A percentile compares a stretch with the other conserved stretches of the same genome.
phyloP scores from a whole-genome alignment of 2,797 vertebrate species.

The Artibeus lituratus region DNA sequence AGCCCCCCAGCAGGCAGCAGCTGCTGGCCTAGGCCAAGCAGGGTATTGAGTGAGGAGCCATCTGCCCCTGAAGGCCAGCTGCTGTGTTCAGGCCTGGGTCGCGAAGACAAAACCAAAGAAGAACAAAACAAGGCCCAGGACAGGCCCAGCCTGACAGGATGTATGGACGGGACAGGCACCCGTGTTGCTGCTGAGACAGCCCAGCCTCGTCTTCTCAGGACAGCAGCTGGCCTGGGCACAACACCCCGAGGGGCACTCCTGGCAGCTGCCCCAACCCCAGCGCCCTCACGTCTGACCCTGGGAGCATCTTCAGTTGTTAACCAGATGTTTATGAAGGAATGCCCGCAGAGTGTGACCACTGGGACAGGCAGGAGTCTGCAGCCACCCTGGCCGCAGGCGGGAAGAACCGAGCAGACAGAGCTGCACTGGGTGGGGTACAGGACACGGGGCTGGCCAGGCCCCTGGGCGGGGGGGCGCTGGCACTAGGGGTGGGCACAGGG shows the following conservation, averaged over 20 bases:
- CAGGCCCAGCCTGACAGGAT: background rate
- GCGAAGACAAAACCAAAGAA: background rate
- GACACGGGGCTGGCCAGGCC: no score
- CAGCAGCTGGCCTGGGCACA: background rate
- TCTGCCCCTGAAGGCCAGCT: background rate
- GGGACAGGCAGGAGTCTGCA: background rate
- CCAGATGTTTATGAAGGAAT: background rate
- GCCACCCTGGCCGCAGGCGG: no score
- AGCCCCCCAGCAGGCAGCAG: background rate
- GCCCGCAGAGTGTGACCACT: background rate
- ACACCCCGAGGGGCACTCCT: background rate
- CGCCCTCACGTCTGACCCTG: background rate
- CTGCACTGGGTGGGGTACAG: background rate
- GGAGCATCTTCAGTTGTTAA: background rate
- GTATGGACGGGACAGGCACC: rapidly evolving
- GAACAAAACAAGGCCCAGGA: background rate
- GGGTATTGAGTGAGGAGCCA: background rate
- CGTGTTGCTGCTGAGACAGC: background rate
- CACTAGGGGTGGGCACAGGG: background rate
- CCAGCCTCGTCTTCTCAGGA: background rate
- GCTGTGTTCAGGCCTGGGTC: background rate
- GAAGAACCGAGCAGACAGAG: no score
- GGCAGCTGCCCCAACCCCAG: background rate
- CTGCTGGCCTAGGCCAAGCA: background rate
- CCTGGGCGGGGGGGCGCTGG: background rate